A percentile compares a stretch with the other conserved stretches of the same genome.
phyloP scores from a whole-genome alignment of 2,113 vertebrate species.

The Pseudopipra pipra region DNA sequence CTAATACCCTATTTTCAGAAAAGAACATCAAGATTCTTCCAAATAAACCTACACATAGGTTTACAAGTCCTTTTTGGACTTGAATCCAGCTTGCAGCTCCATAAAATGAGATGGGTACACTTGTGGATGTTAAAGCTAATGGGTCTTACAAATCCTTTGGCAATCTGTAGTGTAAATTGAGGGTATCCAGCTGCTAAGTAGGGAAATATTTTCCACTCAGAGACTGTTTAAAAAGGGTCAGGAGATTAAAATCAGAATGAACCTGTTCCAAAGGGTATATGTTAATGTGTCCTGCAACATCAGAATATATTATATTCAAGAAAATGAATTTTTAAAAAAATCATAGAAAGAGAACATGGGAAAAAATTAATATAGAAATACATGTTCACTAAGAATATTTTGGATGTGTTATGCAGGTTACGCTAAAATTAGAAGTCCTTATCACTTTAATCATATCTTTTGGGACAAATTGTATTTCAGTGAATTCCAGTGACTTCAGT shows the following conservation, averaged over 20 bases:
- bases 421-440: slow-evolving; percentile 26
- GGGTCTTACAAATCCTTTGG: slow-evolving; percentile 32
- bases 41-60: neutral
- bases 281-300: neutral
- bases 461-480: neutral
- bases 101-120: slow-evolving; percentile 25
- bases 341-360: neutral
- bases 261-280: neutral
- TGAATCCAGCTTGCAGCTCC: neutral
- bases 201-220: slow-evolving; percentile 41
- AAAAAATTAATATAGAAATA: neutral
- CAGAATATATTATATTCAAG: neutral
- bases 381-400: neutral
- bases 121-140: slow-evolving; percentile 5
- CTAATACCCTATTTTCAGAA: slow-evolving; percentile 40
- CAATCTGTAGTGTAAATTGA: slow-evolving; percentile 5
- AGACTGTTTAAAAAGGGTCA: slow-evolving; percentile 16
- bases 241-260: neutral
- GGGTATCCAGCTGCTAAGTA: slow-evolving; percentile 8
- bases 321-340: neutral
- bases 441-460: neutral
- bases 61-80: slow-evolving; percentile 4
- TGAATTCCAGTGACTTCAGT: neutral
- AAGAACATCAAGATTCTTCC: slow-evolving; percentile 28
- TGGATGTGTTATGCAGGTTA: neutral